phyloP scores from a whole-genome alignment of 2,888 invertebrate species.

The Pristionchus exspectatus region DNA sequence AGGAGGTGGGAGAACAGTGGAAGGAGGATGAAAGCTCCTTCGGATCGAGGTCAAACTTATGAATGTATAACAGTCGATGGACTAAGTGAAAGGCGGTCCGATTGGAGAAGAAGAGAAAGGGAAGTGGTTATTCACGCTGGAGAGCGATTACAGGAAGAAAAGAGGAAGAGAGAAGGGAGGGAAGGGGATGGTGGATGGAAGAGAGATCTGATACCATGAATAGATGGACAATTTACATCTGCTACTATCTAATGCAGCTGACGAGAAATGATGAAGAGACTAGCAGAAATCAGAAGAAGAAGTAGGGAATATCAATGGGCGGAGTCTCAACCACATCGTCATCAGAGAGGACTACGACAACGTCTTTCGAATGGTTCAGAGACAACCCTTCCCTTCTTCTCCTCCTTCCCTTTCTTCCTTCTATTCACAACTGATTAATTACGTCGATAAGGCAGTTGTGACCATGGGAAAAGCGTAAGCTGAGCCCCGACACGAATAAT shows the following conservation, averaged over 20 bases:
- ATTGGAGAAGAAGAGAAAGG: conserved; percentile 25
- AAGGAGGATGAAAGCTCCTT: neutral
- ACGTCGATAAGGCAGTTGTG: conserved; percentile 22
- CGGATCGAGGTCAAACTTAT: neutral
- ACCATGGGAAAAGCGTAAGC: neutral
- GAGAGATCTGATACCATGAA: neutral
- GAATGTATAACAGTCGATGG: neutral
- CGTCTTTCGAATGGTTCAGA: neutral
- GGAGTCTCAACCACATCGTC: neutral
- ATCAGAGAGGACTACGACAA: neutral
- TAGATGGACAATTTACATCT: neutral
- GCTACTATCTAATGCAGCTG: neutral
- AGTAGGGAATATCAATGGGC: neutral
- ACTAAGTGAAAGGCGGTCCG: conserved; percentile 10
- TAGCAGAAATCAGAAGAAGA: neutral
- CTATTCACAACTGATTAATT: conserved; percentile 41
- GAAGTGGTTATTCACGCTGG: conserved; percentile 47
- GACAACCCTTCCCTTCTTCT: neutral
- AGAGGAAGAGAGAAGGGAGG: neutral
- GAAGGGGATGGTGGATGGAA: neutral
- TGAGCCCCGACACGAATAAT: conserved; percentile 11
- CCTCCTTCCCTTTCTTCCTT: no score
- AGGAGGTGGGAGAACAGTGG: neutral
- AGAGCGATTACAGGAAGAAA: conserved; percentile 31
- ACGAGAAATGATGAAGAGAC: neutral